phyloP scores from a whole-genome alignment of 1,140 invertebrate species.

The Ceratitis capitata region DNA sequence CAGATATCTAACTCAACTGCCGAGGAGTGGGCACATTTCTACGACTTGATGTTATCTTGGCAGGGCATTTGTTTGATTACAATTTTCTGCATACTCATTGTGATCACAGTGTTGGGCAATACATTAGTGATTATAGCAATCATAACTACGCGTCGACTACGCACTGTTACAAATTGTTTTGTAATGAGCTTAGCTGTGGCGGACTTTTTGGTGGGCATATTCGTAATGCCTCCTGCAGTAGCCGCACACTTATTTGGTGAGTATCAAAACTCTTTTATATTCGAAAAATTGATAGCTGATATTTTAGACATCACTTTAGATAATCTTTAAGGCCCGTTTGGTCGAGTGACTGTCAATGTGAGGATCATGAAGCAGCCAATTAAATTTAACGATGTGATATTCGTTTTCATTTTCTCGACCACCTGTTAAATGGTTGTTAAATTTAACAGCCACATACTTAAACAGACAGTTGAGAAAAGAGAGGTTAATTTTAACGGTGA shows the following conservation, averaged over 20 bases:
- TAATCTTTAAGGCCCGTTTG: too few relatives aligned
- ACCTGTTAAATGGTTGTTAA: too few relatives aligned
- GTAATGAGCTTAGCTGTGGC: constrained; percentile 88
- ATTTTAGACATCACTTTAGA: too few relatives aligned
- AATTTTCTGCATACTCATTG: constrained; percentile 62
- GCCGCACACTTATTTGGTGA: constrained; percentile 68
- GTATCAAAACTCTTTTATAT: constrained; percentile 59
- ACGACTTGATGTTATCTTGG: constrained; percentile 59
- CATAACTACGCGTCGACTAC: constrained; percentile 82
- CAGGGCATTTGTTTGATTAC: constrained; percentile 58
- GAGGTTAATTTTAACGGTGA: too few relatives aligned
- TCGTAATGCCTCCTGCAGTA: constrained; percentile 92
- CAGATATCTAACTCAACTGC: constrained; percentile 38
- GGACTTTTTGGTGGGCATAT: constrained; percentile 87
- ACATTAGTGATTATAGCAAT: constrained; percentile 88
- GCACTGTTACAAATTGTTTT: constrained; percentile 94
- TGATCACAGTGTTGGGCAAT: constrained; percentile 78
- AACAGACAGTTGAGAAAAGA: too few relatives aligned
- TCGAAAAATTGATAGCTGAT: not conserved
- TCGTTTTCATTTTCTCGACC: too few relatives aligned
- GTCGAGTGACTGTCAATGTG: too few relatives aligned
- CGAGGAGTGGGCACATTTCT: constrained; percentile 56
- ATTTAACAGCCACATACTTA: too few relatives aligned
- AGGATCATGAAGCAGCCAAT: too few relatives aligned
- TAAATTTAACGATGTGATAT: too few relatives aligned